phyloP scores from a whole-genome alignment of 2,113 vertebrate genomes.

The Phyllostomus hastatus region DNA sequence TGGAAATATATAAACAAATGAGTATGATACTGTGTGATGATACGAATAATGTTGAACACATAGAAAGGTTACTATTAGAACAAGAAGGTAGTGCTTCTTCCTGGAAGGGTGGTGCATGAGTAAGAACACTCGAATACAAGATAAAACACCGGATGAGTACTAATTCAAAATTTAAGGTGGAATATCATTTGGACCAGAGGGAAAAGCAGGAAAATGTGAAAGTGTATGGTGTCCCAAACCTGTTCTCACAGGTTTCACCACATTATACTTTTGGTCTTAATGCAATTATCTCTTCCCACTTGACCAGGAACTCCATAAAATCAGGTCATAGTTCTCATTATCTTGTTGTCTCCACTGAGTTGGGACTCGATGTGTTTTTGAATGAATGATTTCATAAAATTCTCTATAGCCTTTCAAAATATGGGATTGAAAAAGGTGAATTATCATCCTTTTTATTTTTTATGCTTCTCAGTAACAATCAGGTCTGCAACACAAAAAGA shows the following conservation, averaged over 20 bases:
- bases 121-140: not conserved
- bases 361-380: not conserved
- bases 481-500: not conserved
- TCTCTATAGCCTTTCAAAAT: not conserved
- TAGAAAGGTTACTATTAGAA: not conserved
- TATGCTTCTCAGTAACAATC: not conserved
- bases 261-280: too few species aligned
- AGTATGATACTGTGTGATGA: not conserved
- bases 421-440: not conserved
- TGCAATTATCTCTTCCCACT: not conserved
- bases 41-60: not conserved
- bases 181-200: not conserved
- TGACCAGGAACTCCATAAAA: not conserved
- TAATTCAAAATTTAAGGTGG: not conserved
- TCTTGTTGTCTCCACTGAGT: not conserved
- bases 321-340: not conserved
- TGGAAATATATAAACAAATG: not conserved
- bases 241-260: not conserved
- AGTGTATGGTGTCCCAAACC: not conserved
- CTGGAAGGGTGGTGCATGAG: not conserved
- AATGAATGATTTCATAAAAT: not conserved
- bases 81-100: not conserved
- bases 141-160: not conserved
- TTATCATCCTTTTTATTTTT: not conserved
- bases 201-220: not conserved